Base-by-base conservation (phyloP, 2,888 invertebrate species). In the Pseudococcus jackbeardsleyi region DNA sequence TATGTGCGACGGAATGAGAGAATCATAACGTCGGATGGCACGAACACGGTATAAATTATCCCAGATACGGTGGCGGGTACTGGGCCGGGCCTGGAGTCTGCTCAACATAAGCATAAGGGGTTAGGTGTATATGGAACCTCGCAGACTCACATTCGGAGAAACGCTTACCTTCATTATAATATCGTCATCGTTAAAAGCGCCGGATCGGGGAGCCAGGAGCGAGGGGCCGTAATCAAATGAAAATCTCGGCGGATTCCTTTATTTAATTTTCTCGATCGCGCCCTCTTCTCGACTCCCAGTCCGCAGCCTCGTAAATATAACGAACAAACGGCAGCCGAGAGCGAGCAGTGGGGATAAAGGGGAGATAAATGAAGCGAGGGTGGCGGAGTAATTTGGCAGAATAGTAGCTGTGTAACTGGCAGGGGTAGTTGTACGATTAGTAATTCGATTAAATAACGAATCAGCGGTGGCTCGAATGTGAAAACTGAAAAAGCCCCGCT, bases 361-460 rank as follows among this genome's bases (percentile, higher is more conserved):
- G 79, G 79, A 19, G 79, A 19, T n/a, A 46, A 82, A 84, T 59
- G 54, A 50, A 39, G 85, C 85, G 39, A 68, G 86, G 77, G 77
- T 72, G 86, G 46, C 77, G 86, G 48, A 19, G 72, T 72, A 86
- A 86, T 86, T 86, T 86, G 48, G 86, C 72, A 86, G 50, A 48
- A 86, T 77, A 26, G 48, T 42, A 46, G 72, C 64, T 26, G 17
- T 26, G 26, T 82, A 82, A 46, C 46, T 82, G 79, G 64, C 22
- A 46, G 33, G 33, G 39, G 59, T 86, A 22, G 86, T 64, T 48
- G 72, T 86, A 86, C 86, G 86, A 86, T 86, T 86, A 72, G 86
- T 86, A 86, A 86, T 86, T 86, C 77, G 86, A 86, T 86, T 86
- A 86, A 86, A 72, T 86, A 86, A 86, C 86, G 77, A 86, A 86